phyloP scores from a whole-genome alignment of 2,797 vertebrate genomes.

The Buceros bicornis region DNA sequence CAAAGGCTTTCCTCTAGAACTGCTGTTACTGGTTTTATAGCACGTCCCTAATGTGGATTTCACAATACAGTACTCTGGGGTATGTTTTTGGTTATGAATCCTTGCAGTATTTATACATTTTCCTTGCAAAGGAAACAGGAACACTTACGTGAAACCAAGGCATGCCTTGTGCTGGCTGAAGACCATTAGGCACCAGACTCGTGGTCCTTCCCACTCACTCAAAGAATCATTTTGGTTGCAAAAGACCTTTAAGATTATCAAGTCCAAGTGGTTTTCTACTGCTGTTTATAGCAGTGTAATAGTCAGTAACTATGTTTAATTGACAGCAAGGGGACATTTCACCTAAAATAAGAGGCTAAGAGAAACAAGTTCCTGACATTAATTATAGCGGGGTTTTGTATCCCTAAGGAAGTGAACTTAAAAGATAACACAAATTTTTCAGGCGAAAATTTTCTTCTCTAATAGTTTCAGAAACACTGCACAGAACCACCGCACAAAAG shows the following conservation, averaged over 20 bases:
- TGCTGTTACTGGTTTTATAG: neutral
- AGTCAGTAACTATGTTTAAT: neutral
- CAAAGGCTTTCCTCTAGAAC: neutral
- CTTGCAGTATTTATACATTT: neutral
- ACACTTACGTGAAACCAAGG: neutral
- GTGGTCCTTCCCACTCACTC: neutral
- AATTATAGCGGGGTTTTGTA: neutral
- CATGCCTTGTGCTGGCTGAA: neutral
- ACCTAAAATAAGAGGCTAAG: neutral
- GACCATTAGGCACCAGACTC: neutral
- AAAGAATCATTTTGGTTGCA: neutral
- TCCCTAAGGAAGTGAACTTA: neutral
- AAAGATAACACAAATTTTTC: neutral
- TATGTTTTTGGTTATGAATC: neutral
- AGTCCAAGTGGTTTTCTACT: neutral
- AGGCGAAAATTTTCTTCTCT: neutral
- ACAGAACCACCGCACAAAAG: neutral
- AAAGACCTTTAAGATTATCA: neutral
- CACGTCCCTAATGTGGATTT: neutral
- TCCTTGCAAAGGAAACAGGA: neutral
- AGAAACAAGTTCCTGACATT: neutral
- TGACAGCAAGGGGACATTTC: neutral
- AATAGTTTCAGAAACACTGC: neutral
- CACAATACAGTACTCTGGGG: neutral
- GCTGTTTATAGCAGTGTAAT: neutral